Percentiles rank a stretch among this genome's conserved stretches.
Conservation (phyloP, 2,113 vertebrate species). For the Megaleporinus macrocephalus region DNA sequence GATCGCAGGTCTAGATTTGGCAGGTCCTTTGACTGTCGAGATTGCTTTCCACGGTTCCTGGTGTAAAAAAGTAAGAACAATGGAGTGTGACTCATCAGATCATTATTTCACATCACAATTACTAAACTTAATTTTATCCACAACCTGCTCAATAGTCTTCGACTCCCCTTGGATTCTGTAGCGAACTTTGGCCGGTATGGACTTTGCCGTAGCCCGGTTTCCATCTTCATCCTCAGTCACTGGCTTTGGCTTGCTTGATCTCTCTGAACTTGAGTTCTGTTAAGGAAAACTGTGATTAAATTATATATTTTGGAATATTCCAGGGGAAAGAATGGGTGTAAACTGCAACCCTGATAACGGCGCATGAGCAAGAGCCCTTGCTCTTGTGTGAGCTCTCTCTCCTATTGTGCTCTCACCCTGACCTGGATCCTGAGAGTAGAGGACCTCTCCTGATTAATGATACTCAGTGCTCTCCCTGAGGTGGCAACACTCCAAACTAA, state of each 20-base stretch:
- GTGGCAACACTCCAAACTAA: conserved; percentile 66
- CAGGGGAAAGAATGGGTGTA: conserved; percentile 5
- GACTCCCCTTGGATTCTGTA: conserved; percentile 30
- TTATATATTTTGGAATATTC: conserved; percentile 14
- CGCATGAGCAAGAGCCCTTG: conserved; percentile 27
- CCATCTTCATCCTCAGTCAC: conserved; percentile 15
- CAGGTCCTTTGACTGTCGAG: conserved; percentile 27
- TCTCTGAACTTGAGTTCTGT: conserved; percentile 59
- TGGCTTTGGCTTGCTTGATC: conserved; percentile 52
- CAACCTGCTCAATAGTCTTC: conserved; percentile 43
- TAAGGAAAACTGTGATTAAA: neutral
- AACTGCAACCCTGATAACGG: conserved; percentile 33
- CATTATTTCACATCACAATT: neutral
- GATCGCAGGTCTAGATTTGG: conserved; percentile 32
- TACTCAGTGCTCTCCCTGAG: conserved; percentile 51
- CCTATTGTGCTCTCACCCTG: conserved; percentile 38
- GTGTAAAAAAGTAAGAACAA: conserved; percentile 16
- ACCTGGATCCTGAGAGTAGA: conserved; percentile 57
- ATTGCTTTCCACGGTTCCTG: conserved; percentile 58
- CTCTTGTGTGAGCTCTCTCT: conserved; percentile 36
- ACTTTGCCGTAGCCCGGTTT: conserved; percentile 15
- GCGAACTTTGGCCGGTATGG: conserved; percentile 13
- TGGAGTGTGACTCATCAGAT: neutral
- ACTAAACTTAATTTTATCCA: neutral
- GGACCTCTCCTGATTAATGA: conserved; percentile 61